Evolutionary conservation across 2,113 vertebrate species (phyloP), one percentile per base, ranked within the genome.

Genomic region (Maccullochella peelii): DNA sequence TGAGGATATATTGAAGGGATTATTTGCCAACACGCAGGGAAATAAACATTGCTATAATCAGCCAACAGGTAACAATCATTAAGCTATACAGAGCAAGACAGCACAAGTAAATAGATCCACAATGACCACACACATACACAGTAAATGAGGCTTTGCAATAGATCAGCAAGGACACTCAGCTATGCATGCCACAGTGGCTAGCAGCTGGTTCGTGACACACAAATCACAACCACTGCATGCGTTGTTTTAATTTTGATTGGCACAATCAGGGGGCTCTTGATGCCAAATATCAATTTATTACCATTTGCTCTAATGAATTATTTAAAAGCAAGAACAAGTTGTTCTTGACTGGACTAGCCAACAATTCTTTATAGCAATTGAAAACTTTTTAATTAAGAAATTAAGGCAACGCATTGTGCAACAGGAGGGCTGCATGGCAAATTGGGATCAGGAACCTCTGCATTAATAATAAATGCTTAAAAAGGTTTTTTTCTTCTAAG

Each of bases 401-500:
- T 79, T 10, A 61, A 84, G n/a, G 38, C n/a, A 3, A 73, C 15
- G 21, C 20, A 25, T 38, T 49, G 54, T 8, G 47, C 49, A 82
- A 21, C 15, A 36, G 8, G 36, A 59, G 62, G 12, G 25, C 0
- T 72, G 16, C 42, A 50, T 76, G 57, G 73, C 18, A 72, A 65
- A 86, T 44, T 36, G 10, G 70, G 77, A 82, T 63, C 27, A 72
- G 27, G 84, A 72, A 72, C 58, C 7, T 50, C 49, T 49, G 55
- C 75, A 82, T 77, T 58, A 83, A 79, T 86, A 76, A 86, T 85
- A 70, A 70, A 89, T 67, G 57, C 58, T 77, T n/a, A 63, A 79
- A 50, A 54, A 73, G 50, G 27, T 52, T 36, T 70, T 86, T 77
- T 63, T 52, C 5, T 66, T 79, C 40, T 21, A 18, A 73, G 66